Conservation (phyloP, 2,888 invertebrate genomes). For the Drosophila crucigera region DNA sequence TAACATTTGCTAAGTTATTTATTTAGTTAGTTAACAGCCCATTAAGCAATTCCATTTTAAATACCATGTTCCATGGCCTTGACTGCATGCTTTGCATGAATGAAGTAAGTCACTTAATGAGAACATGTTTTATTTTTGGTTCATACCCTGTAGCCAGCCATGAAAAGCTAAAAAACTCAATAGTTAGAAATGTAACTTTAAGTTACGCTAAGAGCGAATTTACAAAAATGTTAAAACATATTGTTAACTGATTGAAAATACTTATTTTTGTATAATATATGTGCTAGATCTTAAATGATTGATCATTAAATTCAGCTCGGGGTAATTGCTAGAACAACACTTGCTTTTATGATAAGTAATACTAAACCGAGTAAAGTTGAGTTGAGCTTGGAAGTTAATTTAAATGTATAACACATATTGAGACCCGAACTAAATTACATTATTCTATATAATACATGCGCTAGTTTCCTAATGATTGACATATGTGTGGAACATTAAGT, state of each 20-base stretch:
- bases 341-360: too few relatives aligned
- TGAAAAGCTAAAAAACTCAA: not conserved
- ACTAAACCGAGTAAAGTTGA: too few relatives aligned
- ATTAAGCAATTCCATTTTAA: not conserved
- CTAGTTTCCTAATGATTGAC: not conserved
- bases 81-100: constrained; percentile 22
- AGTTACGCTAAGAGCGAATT: not conserved
- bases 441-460: too few relatives aligned
- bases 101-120: constrained; percentile 36
- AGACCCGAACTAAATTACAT: too few relatives aligned
- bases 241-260: too few relatives aligned
- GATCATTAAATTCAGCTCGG: too few relatives aligned
- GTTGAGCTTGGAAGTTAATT: too few relatives aligned
- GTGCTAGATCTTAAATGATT: too few relatives aligned
- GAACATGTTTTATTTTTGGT: constrained; percentile 3
- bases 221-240: too few relatives aligned
- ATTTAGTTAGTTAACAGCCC: not conserved
- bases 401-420: too few relatives aligned
- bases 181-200: not conserved
- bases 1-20: not conserved
- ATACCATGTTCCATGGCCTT: not conserved
- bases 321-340: too few relatives aligned
- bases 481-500: not conserved
- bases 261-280: too few relatives aligned
- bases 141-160: constrained; percentile 19